A percentile compares a stretch with the other conserved stretches of the same genome.
These are phyloP conservation scores for Thamnaconus septentrionalis DNA, from an alignment of 2,113 vertebrate species.

Conservation along the genomic window DNA sequence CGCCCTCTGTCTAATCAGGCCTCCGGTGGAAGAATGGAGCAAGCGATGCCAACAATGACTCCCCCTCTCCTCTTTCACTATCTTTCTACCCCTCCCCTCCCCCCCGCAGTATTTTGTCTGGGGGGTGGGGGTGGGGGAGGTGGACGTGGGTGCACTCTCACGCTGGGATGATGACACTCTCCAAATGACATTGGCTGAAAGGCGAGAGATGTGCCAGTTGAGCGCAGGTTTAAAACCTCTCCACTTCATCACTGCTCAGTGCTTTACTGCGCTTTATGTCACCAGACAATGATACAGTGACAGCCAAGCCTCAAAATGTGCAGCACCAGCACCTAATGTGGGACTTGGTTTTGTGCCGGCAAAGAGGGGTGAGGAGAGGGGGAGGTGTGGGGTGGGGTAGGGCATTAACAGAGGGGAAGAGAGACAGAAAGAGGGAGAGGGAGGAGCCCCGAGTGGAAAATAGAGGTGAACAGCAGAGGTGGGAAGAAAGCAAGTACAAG, in stretches of 20 bases:
- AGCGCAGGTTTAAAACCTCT: conserved; percentile 64
- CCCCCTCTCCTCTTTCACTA: conserved; percentile 10
- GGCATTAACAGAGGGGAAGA: conserved; percentile 22
- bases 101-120: conserved; percentile 36
- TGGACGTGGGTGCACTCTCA: conserved; percentile 34
- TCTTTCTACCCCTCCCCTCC: conserved; percentile 4
- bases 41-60: conserved; percentile 46
- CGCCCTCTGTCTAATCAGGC: conserved; percentile 73
- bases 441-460: conserved; percentile 36
- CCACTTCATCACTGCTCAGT: conserved; percentile 62
- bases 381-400: background rate
- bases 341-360: conserved; percentile 56
- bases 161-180: conserved; percentile 55
- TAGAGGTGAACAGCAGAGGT: conserved; percentile 40
- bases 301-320: conserved; percentile 68
- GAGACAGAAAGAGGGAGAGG: background rate
- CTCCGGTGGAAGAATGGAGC: conserved; percentile 72
- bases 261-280: conserved; percentile 69
- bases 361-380: conserved; percentile 2
- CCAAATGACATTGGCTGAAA: conserved; percentile 67
- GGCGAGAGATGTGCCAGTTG: conserved; percentile 57
- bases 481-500: conserved; percentile 9
- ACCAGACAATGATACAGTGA: conserved; percentile 65
- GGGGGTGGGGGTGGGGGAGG: conserved; percentile 13
- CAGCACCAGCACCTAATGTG: conserved; percentile 65